Evolutionary conservation across 1,140 invertebrate species (phyloP), one percentile per base, ranked within the genome.

Genomic region (Caenorhabditis tropicalis): DNA sequence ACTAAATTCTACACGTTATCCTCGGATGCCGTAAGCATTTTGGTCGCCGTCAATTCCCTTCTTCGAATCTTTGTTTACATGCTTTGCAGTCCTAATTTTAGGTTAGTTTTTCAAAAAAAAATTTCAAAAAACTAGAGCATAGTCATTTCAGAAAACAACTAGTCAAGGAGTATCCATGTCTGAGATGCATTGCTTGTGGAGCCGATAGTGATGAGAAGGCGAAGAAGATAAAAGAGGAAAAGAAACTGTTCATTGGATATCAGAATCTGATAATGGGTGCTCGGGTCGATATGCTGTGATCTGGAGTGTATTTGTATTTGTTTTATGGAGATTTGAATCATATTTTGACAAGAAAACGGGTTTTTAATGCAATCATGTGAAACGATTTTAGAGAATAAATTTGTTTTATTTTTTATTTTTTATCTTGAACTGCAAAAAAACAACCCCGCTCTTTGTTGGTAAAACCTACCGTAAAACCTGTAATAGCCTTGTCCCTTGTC

Each of bases 1-100:
- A 88, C 88, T 1, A 81, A 82, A 81, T 88, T 88, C 83, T 88
- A 88, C 87, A 88, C 88, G 6, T 80, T 88, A 7, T 80, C 88
- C 12, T 87, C 88, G 0, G 88, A 88, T 70, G 56, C 89, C 27
- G 83, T 88, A 33, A 88, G 87, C 39, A 88, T 88, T 29, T 46
- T 88, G 53, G 88, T 89, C 9, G 85, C 86, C 15, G 82, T 88
- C 10, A 88, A 89, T 79, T 82, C 81, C 29, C 82, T 88, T 24
- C 65, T 85, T 46, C 87, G 88, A 48, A 86, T 88, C n/a, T 87
- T 89, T 60, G 86, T 88, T 19, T 88, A 88, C 60, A 60, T 86
- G 21, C 81, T 88, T 31, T 89, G 88, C 80, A 88, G 87, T 46
- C 85, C 88, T 12, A 79, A 88, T 43, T 88, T 88, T 53, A 85